Conservation (phyloP, 2,113 vertebrate genomes). For the Rhynchomys soricoides region DNA sequence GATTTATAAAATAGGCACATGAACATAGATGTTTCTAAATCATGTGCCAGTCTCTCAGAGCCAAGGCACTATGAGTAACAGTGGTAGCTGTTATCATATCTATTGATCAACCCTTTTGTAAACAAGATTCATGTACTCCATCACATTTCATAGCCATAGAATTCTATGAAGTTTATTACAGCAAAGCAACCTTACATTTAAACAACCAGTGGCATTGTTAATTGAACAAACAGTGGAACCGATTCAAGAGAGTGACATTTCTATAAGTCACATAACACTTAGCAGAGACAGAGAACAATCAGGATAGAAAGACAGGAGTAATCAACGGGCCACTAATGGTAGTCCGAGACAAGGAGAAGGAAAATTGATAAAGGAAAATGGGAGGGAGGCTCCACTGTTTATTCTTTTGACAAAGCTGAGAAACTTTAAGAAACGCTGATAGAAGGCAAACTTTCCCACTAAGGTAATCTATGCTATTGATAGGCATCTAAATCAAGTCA, state of each 20-base stretch:
- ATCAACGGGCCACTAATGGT: neutral
- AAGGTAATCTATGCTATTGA: neutral
- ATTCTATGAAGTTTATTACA: neutral
- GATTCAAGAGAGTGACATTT: neutral
- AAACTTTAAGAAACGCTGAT: neutral
- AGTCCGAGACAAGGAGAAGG: neutral
- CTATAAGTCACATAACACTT: neutral
- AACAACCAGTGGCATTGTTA: neutral
- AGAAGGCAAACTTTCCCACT: neutral
- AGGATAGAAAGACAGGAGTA: neutral
- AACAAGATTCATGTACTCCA: neutral
- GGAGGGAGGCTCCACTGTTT: neutral
- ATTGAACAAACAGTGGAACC: neutral
- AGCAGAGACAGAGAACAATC: neutral
- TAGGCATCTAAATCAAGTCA: neutral
- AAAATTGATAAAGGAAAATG: neutral
- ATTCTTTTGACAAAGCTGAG: neutral
- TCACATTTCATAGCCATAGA: neutral
- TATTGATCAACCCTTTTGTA: neutral
- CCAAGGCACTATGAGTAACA: neutral
- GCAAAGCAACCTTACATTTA: neutral
- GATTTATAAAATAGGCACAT: neutral
- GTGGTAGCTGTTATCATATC: neutral
- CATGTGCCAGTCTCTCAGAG: neutral
- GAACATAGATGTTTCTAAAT: neutral